Conservation (phyloP, 2,113 vertebrate species). For the Gambusia holbrooki region DNA sequence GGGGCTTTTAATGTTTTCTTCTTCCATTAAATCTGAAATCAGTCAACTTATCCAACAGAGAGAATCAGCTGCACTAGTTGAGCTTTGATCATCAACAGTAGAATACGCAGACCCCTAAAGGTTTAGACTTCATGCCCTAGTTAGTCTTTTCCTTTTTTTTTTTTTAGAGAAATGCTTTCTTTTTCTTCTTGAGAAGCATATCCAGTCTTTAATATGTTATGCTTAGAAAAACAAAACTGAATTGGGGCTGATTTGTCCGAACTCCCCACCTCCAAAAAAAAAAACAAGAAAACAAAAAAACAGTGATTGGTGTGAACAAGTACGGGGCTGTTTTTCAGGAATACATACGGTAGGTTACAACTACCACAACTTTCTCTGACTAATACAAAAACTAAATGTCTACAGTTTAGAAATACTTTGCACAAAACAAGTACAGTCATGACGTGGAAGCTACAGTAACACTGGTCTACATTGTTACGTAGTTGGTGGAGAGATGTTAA, state of each 20-base stretch:
- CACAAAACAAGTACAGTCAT: too few species aligned
- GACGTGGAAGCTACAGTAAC: too few species aligned
- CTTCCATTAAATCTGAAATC: slow-evolving; percentile 18
- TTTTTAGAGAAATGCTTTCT: background rate
- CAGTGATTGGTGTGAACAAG: background rate
- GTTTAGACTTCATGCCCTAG: slow-evolving; percentile 15
- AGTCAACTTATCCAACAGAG: slow-evolving; percentile 7
- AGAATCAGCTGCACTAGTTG: slow-evolving; percentile 16
- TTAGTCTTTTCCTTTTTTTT: slow-evolving; percentile 7
- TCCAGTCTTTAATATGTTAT: slow-evolving; percentile 19
- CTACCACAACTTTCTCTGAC: too few species aligned
- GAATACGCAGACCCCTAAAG: slow-evolving; percentile 25
- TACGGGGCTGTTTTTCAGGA: too few species aligned
- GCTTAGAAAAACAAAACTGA: slow-evolving; percentile 34
- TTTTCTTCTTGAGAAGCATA: slow-evolving; percentile 17
- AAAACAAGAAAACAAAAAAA: slow-evolving; percentile 15
- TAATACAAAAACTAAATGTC: too few species aligned
- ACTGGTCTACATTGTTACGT: too few species aligned
- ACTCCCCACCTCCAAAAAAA: slow-evolving; percentile 2
- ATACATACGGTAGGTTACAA: too few species aligned
- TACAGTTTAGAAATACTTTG: too few species aligned
- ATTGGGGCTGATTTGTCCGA: slow-evolving; percentile 35
- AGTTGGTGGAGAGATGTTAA: too few species aligned
- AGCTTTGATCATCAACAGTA: slow-evolving; percentile 24
- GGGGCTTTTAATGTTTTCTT: background rate